Conservation (phyloP, 2,797 vertebrate species). For the Sebastes oblongus region DNA sequence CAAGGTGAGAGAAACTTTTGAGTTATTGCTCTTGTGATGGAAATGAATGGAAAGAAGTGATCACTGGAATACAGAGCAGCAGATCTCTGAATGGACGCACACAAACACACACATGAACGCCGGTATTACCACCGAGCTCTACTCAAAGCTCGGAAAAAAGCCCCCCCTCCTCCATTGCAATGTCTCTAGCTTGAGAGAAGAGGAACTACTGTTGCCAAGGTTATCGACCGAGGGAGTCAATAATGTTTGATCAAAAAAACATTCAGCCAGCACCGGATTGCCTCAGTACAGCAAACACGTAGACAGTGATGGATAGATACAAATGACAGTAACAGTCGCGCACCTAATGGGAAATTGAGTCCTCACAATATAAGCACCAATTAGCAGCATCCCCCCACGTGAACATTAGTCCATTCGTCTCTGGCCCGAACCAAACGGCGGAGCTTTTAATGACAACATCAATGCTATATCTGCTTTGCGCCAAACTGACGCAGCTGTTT, state of each 20-base stretch:
- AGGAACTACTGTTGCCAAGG: conserved; percentile 81
- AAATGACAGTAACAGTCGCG: conserved; percentile 52
- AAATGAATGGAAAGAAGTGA: conserved; percentile 48
- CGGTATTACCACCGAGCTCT: conserved; percentile 41
- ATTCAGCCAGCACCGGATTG: conserved; percentile 71
- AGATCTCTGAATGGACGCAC: conserved; percentile 45
- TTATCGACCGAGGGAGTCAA: conserved; percentile 81
- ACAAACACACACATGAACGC: conserved; percentile 2
- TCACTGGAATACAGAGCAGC: conserved; percentile 54
- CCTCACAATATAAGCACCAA: conserved; percentile 64
- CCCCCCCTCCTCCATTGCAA: conserved; percentile 31
- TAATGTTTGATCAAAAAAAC: conserved; percentile 84
- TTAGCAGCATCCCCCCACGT: conserved; percentile 54
- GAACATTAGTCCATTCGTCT: conserved; percentile 54
- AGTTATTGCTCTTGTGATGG: conserved; percentile 49
- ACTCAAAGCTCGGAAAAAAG: conserved; percentile 48
- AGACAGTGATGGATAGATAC: conserved; percentile 62
- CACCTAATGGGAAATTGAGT: conserved; percentile 61
- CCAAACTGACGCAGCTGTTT: conserved; percentile 47
- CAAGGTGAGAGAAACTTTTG: conserved; percentile 33
- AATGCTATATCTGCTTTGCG: conserved; percentile 40
- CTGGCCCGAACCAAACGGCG: conserved; percentile 26
- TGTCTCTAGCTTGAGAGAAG: conserved; percentile 61
- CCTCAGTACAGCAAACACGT: conserved; percentile 47
- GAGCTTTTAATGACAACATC: conserved; percentile 64